Percentiles rank a stretch among this genome's conserved stretches.
phyloP scores from a whole-genome alignment of 2,888 invertebrate species.

The Cylindroiulus punctatus region DNA sequence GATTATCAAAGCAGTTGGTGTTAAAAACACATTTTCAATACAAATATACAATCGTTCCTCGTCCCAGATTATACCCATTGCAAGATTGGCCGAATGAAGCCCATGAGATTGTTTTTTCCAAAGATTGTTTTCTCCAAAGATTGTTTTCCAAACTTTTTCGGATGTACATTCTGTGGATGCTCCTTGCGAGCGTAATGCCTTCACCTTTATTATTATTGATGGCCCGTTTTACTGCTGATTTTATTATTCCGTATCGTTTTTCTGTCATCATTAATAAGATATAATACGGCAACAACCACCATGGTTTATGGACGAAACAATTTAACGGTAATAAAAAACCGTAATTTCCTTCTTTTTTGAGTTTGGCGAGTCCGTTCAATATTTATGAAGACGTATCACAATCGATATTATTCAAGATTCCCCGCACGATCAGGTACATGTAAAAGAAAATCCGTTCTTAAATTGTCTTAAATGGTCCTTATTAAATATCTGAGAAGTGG shows the following conservation, averaged over 20 bases:
- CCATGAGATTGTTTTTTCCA: background rate
- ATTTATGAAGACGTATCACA: background rate
- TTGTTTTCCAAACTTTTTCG: background rate
- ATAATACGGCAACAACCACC: background rate
- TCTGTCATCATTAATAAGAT: background rate
- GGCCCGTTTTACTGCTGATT: background rate
- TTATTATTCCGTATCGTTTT: conserved; percentile 1
- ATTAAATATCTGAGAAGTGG: too few relatives aligned
- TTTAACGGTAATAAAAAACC: background rate
- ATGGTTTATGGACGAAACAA: background rate
- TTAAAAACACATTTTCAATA: too few relatives aligned
- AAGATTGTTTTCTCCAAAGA: background rate
- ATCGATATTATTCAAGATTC: background rate
- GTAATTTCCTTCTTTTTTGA: background rate
- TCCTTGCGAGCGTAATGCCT: background rate
- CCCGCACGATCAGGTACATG: background rate
- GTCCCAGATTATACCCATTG: too few relatives aligned
- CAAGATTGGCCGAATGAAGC: background rate
- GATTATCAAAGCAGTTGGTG: background rate
- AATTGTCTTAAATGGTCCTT: background rate
- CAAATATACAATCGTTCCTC: too few relatives aligned
- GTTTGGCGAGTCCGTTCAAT: background rate
- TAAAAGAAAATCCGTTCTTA: background rate
- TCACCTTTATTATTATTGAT: background rate
- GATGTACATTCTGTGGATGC: background rate